A percentile compares a stretch with the other conserved stretches of the same genome.
These are phyloP conservation scores for Bucorvus abyssinicus DNA, from an alignment of 2,797 vertebrate genomes.

Conservation along the genomic window DNA sequence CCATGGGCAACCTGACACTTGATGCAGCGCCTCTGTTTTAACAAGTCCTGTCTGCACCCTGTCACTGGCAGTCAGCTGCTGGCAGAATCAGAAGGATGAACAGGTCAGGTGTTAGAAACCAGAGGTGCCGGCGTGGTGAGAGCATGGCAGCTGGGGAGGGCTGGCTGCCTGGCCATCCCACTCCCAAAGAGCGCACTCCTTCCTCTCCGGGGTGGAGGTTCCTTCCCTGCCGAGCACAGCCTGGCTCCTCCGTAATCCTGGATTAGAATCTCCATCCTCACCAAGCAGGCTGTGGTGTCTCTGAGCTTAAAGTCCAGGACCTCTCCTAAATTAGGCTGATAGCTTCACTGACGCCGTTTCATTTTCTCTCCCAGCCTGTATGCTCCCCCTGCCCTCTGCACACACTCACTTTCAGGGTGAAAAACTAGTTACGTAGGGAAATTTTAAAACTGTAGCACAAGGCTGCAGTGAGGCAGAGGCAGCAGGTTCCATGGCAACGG, in stretches of 20 bases:
- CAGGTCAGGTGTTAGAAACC: not conserved
- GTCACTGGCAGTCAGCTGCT: not conserved
- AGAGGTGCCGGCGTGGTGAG: not conserved
- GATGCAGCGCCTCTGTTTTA: not conserved
- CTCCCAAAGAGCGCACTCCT: not conserved
- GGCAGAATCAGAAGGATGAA: not conserved
- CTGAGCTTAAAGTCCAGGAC: fast-evolving
- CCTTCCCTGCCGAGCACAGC: not conserved
- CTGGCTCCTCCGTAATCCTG: not conserved
- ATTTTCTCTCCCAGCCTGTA: not conserved
- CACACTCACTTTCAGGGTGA: not conserved
- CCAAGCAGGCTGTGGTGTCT: not conserved
- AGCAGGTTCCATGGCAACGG: not conserved
- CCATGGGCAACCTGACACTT: not conserved
- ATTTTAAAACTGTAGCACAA: not conserved
- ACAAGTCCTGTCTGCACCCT: not conserved
- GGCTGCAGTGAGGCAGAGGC: not conserved
- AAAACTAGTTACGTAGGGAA: not conserved
- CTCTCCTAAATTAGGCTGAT: not conserved
- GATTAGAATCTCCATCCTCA: not conserved
- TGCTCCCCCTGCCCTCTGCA: not conserved
- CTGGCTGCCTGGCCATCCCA: not conserved
- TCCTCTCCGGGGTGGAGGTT: not conserved
- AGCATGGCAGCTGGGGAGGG: not conserved
- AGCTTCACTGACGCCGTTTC: not conserved